These are phyloP conservation scores for Heterotis niloticus DNA, from an alignment of 2,113 vertebrate genomes.

Conservation along the genomic window DNA sequence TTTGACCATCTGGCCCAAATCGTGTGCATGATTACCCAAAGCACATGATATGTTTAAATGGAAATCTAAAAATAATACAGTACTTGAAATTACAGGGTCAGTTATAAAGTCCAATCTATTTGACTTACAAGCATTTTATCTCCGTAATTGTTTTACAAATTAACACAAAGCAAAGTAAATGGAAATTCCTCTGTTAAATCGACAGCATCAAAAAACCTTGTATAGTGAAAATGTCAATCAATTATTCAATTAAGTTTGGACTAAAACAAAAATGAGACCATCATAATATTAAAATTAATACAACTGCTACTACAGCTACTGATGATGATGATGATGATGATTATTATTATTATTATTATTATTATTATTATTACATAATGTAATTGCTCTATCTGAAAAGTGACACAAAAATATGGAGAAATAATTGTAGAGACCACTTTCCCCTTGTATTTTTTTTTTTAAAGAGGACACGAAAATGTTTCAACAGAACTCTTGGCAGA, in stretches of 20 bases:
- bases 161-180: neutral
- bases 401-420: neutral
- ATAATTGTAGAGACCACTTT: neutral
- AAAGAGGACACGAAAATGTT: neutral
- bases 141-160: neutral
- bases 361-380: neutral
- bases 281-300: no score
- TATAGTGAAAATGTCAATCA: neutral
- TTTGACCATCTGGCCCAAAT: constrained; percentile 42
- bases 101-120: neutral
- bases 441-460: neutral
- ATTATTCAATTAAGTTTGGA: neutral
- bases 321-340: no score
- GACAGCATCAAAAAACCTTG: neutral
- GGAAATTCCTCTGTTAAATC: neutral
- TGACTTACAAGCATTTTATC: neutral
- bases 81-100: constrained; percentile 8
- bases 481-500: constrained; percentile 34
- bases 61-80: neutral
- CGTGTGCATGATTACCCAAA: constrained; percentile 6
- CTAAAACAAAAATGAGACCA: neutral
- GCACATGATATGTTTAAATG: constrained; percentile 1
- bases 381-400: neutral
- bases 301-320: no score
- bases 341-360: no score